These are phyloP conservation scores for Hoplodrina blanda DNA, from an alignment of 2,888 invertebrate genomes.

Conservation along the genomic window DNA sequence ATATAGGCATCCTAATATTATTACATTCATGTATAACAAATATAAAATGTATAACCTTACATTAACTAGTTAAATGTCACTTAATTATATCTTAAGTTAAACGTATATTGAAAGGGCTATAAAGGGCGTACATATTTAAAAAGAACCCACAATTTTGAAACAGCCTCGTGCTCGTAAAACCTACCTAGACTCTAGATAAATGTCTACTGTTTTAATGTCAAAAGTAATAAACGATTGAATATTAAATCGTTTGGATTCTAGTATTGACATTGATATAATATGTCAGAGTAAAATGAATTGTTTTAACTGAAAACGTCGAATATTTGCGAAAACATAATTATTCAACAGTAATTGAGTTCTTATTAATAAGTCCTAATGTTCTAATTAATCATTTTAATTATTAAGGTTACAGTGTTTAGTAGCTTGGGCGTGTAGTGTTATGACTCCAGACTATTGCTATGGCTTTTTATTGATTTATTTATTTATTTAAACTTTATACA, in stretches of 20 bases:
- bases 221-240: conserved; percentile 22
- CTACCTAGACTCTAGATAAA: not conserved
- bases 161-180: not conserved
- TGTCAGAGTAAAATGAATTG: conserved; percentile 24
- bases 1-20: not conserved
- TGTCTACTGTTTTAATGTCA: conserved; percentile 3
- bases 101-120: conserved; percentile 7
- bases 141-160: conserved; percentile 19
- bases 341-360: conserved; percentile 35
- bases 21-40: not conserved
- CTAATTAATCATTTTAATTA: conserved; percentile 45
- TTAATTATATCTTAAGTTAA: conserved; percentile 19
- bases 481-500: no score
- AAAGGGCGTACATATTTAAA: conserved; percentile 31
- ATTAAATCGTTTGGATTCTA: conserved; percentile 22
- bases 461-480: no score
- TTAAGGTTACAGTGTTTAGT: conserved; percentile 12
- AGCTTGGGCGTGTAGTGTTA: not conserved
- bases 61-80: conserved; percentile 10
- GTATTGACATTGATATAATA: conserved; percentile 14
- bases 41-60: not conserved
- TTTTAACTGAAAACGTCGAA: conserved; percentile 28
- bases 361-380: conserved; percentile 35
- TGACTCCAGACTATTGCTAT: not conserved
- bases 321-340: conserved; percentile 33